Percentiles rank a stretch among this genome's conserved stretches.
phyloP scores from a whole-genome alignment of 2,113 vertebrate genomes.

The Salvelinus sp. region DNA sequence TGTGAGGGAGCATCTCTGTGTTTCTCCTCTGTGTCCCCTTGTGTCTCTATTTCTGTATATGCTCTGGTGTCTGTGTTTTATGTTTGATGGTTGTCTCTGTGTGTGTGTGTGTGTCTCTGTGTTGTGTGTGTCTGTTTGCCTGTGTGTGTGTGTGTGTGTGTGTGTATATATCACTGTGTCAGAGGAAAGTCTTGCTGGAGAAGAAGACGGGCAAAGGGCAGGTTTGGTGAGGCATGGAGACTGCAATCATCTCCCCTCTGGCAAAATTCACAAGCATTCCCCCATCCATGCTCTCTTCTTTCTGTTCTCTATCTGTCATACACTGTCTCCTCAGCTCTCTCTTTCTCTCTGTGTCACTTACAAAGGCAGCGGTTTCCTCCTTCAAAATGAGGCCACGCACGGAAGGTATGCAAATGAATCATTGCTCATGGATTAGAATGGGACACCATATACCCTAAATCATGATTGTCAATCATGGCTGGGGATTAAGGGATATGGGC shows the following conservation, averaged over 20 bases:
- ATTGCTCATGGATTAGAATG: slow-evolving; percentile 98
- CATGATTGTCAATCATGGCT: slow-evolving; percentile 99
- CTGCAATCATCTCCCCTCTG: slow-evolving; percentile 67
- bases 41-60: slow-evolving; percentile 41
- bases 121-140: slow-evolving; percentile 21
- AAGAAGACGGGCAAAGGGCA: slow-evolving; percentile 42
- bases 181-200: slow-evolving; percentile 45
- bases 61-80: slow-evolving; percentile 36
- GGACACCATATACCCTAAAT: slow-evolving; percentile 99
- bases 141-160: slow-evolving; percentile 1
- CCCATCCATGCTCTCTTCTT: slow-evolving; percentile 65
- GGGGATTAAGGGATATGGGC: slow-evolving; percentile 99
- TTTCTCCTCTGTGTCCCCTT: slow-evolving; percentile 44
- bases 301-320: slow-evolving; percentile 24
- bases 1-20: slow-evolving; percentile 70
- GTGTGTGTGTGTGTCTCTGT: slow-evolving; percentile 29
- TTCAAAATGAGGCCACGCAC: slow-evolving; percentile 89
- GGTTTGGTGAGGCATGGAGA: slow-evolving; percentile 52
- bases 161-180: slow-evolving; percentile 12
- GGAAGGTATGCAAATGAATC: slow-evolving; percentile 99
- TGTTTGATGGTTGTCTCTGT: slow-evolving; percentile 11
- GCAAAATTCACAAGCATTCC: slow-evolving; percentile 67
- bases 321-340: slow-evolving; percentile 43
- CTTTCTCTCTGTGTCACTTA: slow-evolving; percentile 77
- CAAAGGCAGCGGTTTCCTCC: slow-evolving; percentile 78